Base-by-base conservation (phyloP, 2,797 vertebrate genomes). In the Crenichthys baileyi region DNA sequence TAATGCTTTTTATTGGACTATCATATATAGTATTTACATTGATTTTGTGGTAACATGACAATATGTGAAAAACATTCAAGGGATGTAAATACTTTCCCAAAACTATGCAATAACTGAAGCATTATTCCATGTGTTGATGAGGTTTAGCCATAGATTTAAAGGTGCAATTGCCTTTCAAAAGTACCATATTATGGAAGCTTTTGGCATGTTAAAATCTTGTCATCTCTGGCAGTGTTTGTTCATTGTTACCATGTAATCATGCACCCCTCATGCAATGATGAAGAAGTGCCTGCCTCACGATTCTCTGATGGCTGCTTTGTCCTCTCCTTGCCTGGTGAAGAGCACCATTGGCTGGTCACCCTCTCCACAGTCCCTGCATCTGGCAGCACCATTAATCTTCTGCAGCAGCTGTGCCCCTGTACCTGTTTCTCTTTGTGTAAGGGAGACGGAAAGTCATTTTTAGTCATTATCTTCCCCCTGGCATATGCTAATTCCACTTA, bases 401-500 rank as follows among this genome's bases (percentile, higher is more conserved):
- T 83, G 75, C 83, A 83, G 90, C 91, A 93, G 92, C 92, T 94
- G 90, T 94, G 93, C 89, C 92, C 92, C 92, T 75, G 80, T 92
- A 93, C 89, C 90, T 92, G 90, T 93, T 92, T 92, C 89, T 92
- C 93, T 92, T 95, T 92, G 93, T 94, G 92, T 92, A 92, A 92
- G 85, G 89, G 83, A 93, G 92, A 90, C 89, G 87, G 87, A 91
- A 93, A 94, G 93, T 94, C 90, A 93, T 95, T 95, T 95, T 93
- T 94, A 91, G 90, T 93, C 90, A 93, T 95, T 95, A 95, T 94
- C 91, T 91, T 91, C 84, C 92, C 87, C 87, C 83, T 92, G 93
- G 93, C 93, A 95, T 94, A 94, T 94, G 94, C 92, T 94, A 91
- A 94, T 95, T 94, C 90, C 86, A 88, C 94, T 94, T 93, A 94